Evolutionary conservation across 2,888 invertebrate genomes (phyloP), one percentile per base, ranked within the genome.

Genomic region (Drosophila lutescens): DNA sequence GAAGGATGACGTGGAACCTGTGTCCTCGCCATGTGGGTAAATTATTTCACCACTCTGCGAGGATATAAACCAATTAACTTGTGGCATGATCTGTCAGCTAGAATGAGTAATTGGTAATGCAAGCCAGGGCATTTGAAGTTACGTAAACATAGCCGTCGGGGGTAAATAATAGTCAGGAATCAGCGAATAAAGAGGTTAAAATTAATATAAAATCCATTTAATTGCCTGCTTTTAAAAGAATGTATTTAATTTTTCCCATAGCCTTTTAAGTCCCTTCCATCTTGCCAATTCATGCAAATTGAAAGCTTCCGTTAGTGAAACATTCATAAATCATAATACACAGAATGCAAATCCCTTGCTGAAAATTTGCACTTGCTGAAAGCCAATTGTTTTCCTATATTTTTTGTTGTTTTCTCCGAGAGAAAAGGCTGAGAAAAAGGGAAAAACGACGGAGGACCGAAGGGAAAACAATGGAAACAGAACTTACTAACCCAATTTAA

Each of bases 401-500:
- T 61, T 60, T 44, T 38, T 43, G 6, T 17, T 23, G 41, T 41
- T 51, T 46, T 57, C 17, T 46, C 23, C 43, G 30, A 34, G 30
- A n/a, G 34, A 49, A 26, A 26, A 23, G 47, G 15, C n/a, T 15
- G 41, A 20, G 30, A 17, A 34, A 34, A 10, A 23, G 30, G 9
- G 30, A 12, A 47, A 62, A 54, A 40, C 36, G 23, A 40, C 9
- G 40, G 13, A 20, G 8, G 12, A 12, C 44, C 17, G 34, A 56
- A 59, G 78, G 57, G 62, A 74, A 77, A 77, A 70, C 77, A 77
- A 77, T 76, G 36, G 51, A 74, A 78, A 75, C 47, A 65, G 73
- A 74, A 74, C 65, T 80, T 74, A 80, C 84, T 81, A 80, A 85
- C 84, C 84, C 84, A 85, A 81, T 84, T 85, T 76, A 65, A 68